Conservation (phyloP, 2,797 vertebrate species). For the Pyrocephalus nanus region DNA sequence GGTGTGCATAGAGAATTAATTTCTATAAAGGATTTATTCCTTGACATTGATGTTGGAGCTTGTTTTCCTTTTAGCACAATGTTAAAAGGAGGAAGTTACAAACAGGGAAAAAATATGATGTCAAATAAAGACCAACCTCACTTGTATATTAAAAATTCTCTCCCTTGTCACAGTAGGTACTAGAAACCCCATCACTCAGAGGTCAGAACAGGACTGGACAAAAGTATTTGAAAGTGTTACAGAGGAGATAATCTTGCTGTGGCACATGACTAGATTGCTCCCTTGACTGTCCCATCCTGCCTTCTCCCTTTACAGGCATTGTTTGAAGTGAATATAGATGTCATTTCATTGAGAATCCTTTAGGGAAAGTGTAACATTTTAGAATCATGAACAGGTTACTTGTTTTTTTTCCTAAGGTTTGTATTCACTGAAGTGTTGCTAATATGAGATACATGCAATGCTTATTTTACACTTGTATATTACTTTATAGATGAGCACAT, state of each 20-base stretch:
- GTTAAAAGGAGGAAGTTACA: too few species aligned
- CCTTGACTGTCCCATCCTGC: background rate
- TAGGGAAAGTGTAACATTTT: background rate
- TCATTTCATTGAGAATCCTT: background rate
- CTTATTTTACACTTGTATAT: background rate
- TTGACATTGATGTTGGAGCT: background rate
- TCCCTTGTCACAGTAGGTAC: background rate
- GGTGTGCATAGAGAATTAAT: background rate
- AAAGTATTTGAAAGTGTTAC: background rate
- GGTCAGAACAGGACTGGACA: background rate
- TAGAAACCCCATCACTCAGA: background rate
- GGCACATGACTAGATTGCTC: background rate
- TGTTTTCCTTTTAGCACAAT: background rate
- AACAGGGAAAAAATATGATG: background rate
- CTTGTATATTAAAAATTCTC: background rate
- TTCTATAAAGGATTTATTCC: background rate
- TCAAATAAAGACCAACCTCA: background rate
- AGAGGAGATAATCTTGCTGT: background rate
- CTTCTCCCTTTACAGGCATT: background rate
- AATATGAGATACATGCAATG: background rate
- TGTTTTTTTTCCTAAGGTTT: background rate
- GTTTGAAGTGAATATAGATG: background rate
- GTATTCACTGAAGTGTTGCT: background rate
- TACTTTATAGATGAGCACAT: slow-evolving; percentile 78
- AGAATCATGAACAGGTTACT: background rate